A percentile compares a stretch with the other conserved stretches of the same genome.
phyloP scores from a whole-genome alignment of 2,888 invertebrate genomes.

The Hyppa rectilinea region DNA sequence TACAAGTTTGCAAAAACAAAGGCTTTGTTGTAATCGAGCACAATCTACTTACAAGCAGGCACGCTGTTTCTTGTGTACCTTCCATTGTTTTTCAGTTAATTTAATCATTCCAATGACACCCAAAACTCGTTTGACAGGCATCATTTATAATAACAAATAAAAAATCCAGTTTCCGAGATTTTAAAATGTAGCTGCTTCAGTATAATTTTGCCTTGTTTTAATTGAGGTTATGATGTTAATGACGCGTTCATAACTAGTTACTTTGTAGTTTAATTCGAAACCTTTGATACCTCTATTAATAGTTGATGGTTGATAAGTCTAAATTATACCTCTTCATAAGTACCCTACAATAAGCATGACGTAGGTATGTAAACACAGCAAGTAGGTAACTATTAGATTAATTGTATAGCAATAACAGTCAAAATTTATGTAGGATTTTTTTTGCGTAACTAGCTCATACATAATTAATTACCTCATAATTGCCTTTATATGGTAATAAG shows the following conservation, averaged over 20 bases:
- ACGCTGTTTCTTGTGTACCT: conserved; percentile 28
- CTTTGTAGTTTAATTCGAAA: conserved; percentile 3
- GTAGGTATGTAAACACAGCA: neutral
- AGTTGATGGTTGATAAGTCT: neutral
- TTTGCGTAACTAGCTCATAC: too few relatives aligned
- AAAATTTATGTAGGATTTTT: neutral
- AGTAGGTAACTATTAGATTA: neutral
- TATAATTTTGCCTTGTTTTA: neutral
- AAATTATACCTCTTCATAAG: conserved; percentile 1
- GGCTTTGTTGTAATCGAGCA: conserved; percentile 30
- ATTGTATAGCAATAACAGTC: neutral
- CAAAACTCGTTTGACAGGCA: neutral
- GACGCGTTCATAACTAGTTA: neutral
- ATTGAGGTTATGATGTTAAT: neutral
- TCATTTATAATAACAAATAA: neutral
- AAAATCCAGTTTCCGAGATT: neutral
- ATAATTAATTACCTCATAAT: too few relatives aligned
- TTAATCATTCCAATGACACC: conserved; percentile 8
- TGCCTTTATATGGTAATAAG: too few relatives aligned
- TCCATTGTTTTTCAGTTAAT: conserved; percentile 14
- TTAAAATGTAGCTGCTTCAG: neutral
- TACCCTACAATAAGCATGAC: neutral
- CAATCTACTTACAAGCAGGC: conserved; percentile 1
- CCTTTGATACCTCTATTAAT: neutral
- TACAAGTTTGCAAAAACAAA: conserved; percentile 33